Percentiles rank a stretch among this genome's conserved stretches.
Evolutionary conservation across 2,797 vertebrate genomes (phyloP).

Genomic region (Crenuchus spilurus): DNA sequence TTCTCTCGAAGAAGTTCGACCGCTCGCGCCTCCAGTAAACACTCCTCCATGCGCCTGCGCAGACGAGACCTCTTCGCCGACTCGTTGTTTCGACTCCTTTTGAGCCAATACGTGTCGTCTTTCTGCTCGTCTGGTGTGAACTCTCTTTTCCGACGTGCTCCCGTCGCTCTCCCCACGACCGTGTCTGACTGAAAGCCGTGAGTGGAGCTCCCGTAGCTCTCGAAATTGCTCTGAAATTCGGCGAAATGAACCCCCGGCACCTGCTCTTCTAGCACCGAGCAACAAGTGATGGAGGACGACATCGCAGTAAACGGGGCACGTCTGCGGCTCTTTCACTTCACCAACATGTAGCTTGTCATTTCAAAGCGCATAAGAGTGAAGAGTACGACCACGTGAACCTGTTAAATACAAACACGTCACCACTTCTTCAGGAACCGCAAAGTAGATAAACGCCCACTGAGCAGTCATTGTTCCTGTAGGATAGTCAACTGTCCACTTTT

Average conservation of each 20-base stretch:
- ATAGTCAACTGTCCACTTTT: too few species aligned
- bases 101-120: slow-evolving; percentile 66
- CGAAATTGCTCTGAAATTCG: not conserved
- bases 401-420: slow-evolving; percentile 15
- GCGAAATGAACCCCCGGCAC: not conserved
- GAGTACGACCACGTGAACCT: not conserved
- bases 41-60: slow-evolving; percentile 63
- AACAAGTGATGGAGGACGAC: slow-evolving; percentile 30
- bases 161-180: not conserved
- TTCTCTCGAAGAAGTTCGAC: slow-evolving; percentile 66
- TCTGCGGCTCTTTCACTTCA: not conserved
- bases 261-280: not conserved
- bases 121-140: slow-evolving; percentile 62
- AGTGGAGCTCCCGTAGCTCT: slow-evolving; percentile 31
- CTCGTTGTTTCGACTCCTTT: slow-evolving; percentile 69
- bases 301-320: slow-evolving; percentile 16
- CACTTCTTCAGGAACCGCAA: slow-evolving; percentile 10
- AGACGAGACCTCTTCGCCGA: slow-evolving; percentile 68
- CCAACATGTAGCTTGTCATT: not conserved
- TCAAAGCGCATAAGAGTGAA: not conserved
- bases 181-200: slow-evolving; percentile 7
- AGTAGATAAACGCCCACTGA: slow-evolving; percentile 11
- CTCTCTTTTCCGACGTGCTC: slow-evolving; percentile 58
- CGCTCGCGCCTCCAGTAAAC: slow-evolving; percentile 61
- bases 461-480: slow-evolving; percentile 4